Percentiles rank a stretch among this genome's conserved stretches.
Evolutionary conservation across 2,113 vertebrate genomes (phyloP).

Genomic region (Psilopsiagon aurifrons): DNA sequence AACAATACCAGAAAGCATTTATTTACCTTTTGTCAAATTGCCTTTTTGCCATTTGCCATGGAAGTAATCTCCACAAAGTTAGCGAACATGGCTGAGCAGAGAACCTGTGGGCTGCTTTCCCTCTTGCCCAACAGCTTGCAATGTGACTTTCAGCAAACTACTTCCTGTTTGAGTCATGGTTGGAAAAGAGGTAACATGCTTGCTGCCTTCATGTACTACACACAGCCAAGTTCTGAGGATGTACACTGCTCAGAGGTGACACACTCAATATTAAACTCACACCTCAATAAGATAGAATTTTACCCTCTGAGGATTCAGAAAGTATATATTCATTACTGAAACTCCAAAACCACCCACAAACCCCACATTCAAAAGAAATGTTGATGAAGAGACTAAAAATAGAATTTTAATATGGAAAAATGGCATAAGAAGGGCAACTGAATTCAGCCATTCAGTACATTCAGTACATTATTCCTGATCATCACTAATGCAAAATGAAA

Average conservation of each 20-base stretch:
- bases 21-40: background rate
- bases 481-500: background rate
- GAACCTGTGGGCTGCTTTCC: background rate
- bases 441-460: background rate
- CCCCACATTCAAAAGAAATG: background rate
- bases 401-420: background rate
- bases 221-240: background rate
- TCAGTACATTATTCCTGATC: background rate
- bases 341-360: background rate
- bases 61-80: background rate
- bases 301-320: background rate
- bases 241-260: background rate
- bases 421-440: background rate
- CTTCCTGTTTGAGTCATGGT: background rate
- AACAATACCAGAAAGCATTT: background rate
- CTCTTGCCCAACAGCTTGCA: conserved; percentile 9
- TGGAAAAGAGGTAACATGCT: background rate
- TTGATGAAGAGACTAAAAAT: background rate
- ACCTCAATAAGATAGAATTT: background rate
- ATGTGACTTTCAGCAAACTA: background rate
- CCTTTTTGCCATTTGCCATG: background rate
- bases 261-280: background rate
- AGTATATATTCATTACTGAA: background rate
- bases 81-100: background rate
- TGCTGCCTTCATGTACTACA: background rate